phyloP scores from a whole-genome alignment of 92 coral and sea anemone species.

The Zoanthus solanderi region DNA sequence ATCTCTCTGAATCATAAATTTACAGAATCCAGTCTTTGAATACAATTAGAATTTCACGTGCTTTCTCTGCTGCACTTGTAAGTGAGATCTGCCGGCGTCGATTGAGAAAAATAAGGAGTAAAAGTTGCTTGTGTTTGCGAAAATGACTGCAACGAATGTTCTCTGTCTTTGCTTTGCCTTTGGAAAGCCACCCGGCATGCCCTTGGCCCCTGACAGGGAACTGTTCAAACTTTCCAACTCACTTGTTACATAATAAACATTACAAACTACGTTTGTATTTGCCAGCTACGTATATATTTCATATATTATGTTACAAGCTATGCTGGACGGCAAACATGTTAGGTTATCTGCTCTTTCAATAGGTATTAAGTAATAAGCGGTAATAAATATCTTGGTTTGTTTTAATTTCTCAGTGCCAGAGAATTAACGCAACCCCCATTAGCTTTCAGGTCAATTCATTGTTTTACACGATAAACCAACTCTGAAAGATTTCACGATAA shows the following conservation, averaged over 20 bases:
- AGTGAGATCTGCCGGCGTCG: neutral
- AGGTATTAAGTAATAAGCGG: too few species aligned
- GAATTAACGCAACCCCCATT: too few species aligned
- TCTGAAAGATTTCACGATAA: too few species aligned
- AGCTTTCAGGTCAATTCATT: too few species aligned
- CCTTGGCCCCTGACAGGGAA: neutral
- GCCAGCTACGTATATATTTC: neutral
- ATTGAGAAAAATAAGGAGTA: neutral
- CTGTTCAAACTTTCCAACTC: neutral
- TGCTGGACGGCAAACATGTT: neutral
- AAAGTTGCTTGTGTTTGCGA: neutral
- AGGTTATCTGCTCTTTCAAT: too few species aligned
- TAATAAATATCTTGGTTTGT: too few species aligned
- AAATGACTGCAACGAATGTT: neutral
- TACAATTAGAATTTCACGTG: neutral
- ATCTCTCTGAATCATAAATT: slow-evolving; percentile 15
- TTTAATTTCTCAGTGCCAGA: too few species aligned
- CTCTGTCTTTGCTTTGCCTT: neutral
- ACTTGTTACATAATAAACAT: neutral
- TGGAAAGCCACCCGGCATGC: neutral
- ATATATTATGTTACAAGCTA: neutral
- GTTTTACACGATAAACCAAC: too few species aligned
- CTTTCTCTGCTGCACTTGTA: slow-evolving; percentile 10
- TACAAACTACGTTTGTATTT: neutral
- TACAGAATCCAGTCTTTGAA: slow-evolving; percentile 1